Percentiles rank a stretch among this genome's conserved stretches.
Conservation (phyloP, 2,888 invertebrate species). For the Leptopilina syphax region DNA sequence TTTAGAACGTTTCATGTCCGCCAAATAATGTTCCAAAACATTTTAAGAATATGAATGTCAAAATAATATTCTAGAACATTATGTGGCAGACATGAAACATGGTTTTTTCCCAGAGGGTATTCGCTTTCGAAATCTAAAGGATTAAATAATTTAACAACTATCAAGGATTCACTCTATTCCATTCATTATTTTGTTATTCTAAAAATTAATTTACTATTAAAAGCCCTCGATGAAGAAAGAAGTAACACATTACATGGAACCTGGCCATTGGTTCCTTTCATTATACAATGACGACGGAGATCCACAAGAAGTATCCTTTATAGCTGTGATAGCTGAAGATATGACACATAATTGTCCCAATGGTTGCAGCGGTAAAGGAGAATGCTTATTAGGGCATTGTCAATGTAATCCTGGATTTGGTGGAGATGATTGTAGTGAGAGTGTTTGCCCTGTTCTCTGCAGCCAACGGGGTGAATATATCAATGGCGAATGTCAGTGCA, state of each 20-base stretch:
- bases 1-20: too few species aligned
- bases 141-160: too few species aligned
- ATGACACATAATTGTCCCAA: slow-evolving; percentile 97
- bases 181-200: not conserved
- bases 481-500: slow-evolving; percentile 97
- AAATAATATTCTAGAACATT: too few species aligned
- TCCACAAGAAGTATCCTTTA: slow-evolving; percentile 90
- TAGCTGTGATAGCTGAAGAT: slow-evolving; percentile 90
- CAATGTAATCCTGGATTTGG: slow-evolving; percentile 98
- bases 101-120: too few species aligned
- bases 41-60: too few species aligned
- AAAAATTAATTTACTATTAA: slow-evolving; percentile 57
- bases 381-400: slow-evolving; percentile 96
- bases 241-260: slow-evolving; percentile 96
- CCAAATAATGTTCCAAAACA: too few species aligned
- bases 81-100: too few species aligned
- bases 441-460: slow-evolving; percentile 97
- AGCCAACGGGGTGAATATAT: slow-evolving; percentile 97
- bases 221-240: slow-evolving; percentile 93
- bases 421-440: slow-evolving; percentile 97
- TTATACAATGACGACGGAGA: slow-evolving; percentile 97
- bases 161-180: too few species aligned
- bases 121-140: too few species aligned
- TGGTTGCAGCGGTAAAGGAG: slow-evolving; percentile 97
- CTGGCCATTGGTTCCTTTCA: slow-evolving; percentile 97